Evolutionary conservation across 2,797 vertebrate species (phyloP), one percentile per base, ranked within the genome.

Genomic region (Hydrocynus forskahlii): DNA sequence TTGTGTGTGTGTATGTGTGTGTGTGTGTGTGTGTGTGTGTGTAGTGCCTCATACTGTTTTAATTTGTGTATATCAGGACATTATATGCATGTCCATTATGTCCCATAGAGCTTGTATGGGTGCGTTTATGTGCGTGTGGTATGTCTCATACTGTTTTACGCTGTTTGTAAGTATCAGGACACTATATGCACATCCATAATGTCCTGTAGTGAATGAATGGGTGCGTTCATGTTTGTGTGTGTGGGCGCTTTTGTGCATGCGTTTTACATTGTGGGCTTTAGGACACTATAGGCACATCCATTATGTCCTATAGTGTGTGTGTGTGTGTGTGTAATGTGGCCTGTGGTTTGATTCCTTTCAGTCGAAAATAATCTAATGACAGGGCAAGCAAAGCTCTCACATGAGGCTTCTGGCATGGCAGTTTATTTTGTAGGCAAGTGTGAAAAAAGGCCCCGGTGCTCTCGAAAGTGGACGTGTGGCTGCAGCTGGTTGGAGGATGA

Each of bases 301-400:
- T 23, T 29, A 25, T 68, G 70, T 66, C 35, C 45, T 14, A 29
- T 68, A 23, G 35, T 69, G 52, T 21, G 74, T 79, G n/a, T 76
- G 70, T 70, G 48, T 83, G 45, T 5, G n/a, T 73, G 70, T 70
- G 66, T 83, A 79, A 85, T 85, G 86, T 84, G 86, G 84, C 64
- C 71, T 85, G 84, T 50, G 76, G 83, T 80, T 35, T 38, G 35
- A 75, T 67, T 50, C 75, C 68, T 78, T 78, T 78, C 78, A 13
- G 71, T 84, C 67, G 52, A 85, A 89, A 86, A 84, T 85, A 78
- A 87, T 87, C 85, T 86, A 84, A 88, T 88, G 87, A 86, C 21
- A 35, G 81, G 48, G 83, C 55, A 70, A 76, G 63, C 50, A 40
- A 70, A 81, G 48, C 79, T 72, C 52, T 69, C 76, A 62, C 83